Evolutionary conservation across 2,888 invertebrate species (phyloP).

Genomic region (Lepidocyrtoides sp.): DNA sequence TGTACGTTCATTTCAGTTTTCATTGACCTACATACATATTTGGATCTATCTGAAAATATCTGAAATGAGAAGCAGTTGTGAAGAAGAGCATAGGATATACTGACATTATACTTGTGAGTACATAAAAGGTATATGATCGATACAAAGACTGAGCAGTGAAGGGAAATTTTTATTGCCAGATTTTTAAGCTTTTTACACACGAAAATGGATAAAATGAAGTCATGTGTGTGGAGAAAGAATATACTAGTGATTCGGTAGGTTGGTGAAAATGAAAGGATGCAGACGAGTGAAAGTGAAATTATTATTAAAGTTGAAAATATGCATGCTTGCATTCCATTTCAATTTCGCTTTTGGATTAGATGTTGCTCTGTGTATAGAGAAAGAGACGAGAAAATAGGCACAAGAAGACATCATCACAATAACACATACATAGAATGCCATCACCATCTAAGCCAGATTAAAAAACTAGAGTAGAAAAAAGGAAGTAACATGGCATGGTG

Average conservation of each 20-base stretch:
- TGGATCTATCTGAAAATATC: too few species aligned
- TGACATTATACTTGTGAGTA: too few species aligned
- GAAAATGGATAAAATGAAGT: not conserved
- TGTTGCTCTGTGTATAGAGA: not conserved
- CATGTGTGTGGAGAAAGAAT: not conserved
- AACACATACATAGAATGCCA: not conserved
- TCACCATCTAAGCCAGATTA: not conserved
- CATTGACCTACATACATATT: too few species aligned
- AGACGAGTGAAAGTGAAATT: not conserved
- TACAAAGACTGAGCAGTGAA: too few species aligned
- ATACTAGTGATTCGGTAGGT: not conserved
- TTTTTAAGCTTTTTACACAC: too few species aligned
- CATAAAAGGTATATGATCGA: too few species aligned
- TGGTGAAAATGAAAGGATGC: too few species aligned
- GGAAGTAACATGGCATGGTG: not conserved
- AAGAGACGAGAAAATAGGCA: not conserved
- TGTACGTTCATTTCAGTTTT: too few species aligned
- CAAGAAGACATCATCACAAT: not conserved
- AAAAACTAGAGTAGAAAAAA: not conserved
- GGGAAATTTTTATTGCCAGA: too few species aligned
- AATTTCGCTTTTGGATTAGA: not conserved
- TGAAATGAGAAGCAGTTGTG: too few species aligned
- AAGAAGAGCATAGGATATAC: too few species aligned
- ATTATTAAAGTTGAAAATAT: not conserved
- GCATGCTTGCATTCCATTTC: constrained; percentile 13